These are phyloP conservation scores for Arremon brunneinucha DNA, from an alignment of 2,797 vertebrate species.

Conservation along the genomic window DNA sequence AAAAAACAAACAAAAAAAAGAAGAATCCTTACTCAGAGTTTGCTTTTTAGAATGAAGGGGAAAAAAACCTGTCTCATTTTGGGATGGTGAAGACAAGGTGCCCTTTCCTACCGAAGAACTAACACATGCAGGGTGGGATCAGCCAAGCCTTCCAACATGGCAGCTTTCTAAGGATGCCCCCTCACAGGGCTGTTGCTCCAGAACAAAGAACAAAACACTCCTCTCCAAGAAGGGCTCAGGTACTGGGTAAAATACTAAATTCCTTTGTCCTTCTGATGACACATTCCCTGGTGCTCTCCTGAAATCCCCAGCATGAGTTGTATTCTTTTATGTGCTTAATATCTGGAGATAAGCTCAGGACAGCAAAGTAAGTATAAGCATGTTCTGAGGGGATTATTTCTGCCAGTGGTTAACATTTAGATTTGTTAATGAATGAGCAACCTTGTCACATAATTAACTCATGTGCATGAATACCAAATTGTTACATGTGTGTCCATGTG, in stretches of 20 bases:
- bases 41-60: not conserved
- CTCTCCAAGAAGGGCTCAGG: not conserved
- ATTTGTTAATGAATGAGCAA: not conserved
- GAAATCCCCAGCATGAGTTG: not conserved
- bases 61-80: not conserved
- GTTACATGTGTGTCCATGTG: not conserved
- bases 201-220: not conserved
- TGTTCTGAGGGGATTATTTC: not conserved
- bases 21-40: not conserved
- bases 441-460: not conserved
- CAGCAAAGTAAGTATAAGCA: not conserved
- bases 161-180: not conserved
- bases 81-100: not conserved
- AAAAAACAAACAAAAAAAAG: not conserved
- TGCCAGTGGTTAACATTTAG: not conserved
- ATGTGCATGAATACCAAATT: not conserved
- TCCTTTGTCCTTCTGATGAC: not conserved
- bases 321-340: not conserved
- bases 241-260: not conserved
- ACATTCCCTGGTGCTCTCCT: not conserved
- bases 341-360: constrained; percentile 15
- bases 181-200: not conserved
- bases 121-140: not conserved
- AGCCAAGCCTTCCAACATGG: not conserved
- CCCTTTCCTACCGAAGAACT: not conserved